Evolutionary conservation across 2,888 invertebrate species (phyloP).

Genomic region (Hirudinaria manillensis): DNA sequence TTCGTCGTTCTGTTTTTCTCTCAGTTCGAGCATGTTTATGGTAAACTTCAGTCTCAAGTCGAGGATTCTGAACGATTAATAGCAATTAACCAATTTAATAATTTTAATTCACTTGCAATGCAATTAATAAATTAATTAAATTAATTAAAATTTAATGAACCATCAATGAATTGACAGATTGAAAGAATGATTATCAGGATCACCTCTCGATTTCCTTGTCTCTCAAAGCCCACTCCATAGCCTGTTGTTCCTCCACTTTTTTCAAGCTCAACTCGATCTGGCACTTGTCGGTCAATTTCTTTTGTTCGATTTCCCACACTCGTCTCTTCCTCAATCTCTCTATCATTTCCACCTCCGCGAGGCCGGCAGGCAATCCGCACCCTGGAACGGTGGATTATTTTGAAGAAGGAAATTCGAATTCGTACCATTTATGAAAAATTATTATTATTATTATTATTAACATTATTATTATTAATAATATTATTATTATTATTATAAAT

Average conservation of each 20-base stretch:
- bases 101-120: not conserved
- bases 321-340: conserved; percentile 66
- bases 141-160: not conserved
- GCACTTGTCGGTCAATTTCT: conserved; percentile 58
- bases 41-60: conserved; percentile 60
- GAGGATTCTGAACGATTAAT: conserved; percentile 45
- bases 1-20: conserved; percentile 56
- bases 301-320: conserved; percentile 62
- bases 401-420: not conserved
- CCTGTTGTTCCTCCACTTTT: conserved; percentile 73
- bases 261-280: conserved; percentile 62
- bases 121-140: not conserved
- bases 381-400: conserved; percentile 45
- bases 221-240: conserved; percentile 74
- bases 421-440: not conserved
- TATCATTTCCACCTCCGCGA: conserved; percentile 62
- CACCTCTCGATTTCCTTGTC: conserved; percentile 55
- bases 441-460: not conserved
- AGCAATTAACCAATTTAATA: too few species aligned
- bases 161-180: not conserved
- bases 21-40: conserved; percentile 61
- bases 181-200: not conserved
- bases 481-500: not conserved
- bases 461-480: conserved; percentile 1
- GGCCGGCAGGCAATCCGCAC: conserved; percentile 63